Evolutionary conservation across 2,797 vertebrate genomes (phyloP), one percentile per base, ranked within the genome.

Genomic region (Calcarius lapponicus): DNA sequence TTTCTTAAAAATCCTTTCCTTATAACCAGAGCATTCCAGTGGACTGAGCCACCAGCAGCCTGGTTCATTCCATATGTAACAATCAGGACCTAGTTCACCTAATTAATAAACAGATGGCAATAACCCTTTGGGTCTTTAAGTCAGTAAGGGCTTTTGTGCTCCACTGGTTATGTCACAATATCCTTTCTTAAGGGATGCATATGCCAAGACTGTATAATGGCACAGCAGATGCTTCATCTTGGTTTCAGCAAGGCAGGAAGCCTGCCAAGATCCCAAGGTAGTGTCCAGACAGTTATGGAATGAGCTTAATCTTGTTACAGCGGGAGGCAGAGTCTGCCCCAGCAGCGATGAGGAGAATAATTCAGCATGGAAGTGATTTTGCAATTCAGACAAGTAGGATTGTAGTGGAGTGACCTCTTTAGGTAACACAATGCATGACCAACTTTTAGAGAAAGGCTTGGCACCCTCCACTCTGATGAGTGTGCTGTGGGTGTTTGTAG

Each of bases 71-170:
- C 32, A 56, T 87, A 58, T 66, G n/a, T 53, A 92, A 80, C 6
- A 65, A 53, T 28, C 84, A 82, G 70, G 36, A 58, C 32, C 50
- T 72, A 65, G 48, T 57, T 26, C 53, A 80, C 56, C 67, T 91
- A 89, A 95, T 87, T 96, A 95, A 91, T 92, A 92, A 95, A 60
- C 78, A 96, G 95, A 94, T 95, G 92, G 78, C 40, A 73, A 60
- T 88, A 92, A 14, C 86, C 78, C 74, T 92, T 32, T 82, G 89
- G 71, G 64, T 87, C 60, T 65, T 82, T 66, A 85, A 92, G 67
- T 85, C 81, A 87, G 74, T 80, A 66, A 96, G 81, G 94, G 43
- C 88, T 93, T 96, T 94, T 70, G 81, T 94, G 89, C 91, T 92
- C 60, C 78, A 82, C 78, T 96, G 89, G 20, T 92, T 95, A 72